Evolutionary conservation across 2,888 invertebrate species (phyloP).

Genomic region (Pegoplata infirma): DNA sequence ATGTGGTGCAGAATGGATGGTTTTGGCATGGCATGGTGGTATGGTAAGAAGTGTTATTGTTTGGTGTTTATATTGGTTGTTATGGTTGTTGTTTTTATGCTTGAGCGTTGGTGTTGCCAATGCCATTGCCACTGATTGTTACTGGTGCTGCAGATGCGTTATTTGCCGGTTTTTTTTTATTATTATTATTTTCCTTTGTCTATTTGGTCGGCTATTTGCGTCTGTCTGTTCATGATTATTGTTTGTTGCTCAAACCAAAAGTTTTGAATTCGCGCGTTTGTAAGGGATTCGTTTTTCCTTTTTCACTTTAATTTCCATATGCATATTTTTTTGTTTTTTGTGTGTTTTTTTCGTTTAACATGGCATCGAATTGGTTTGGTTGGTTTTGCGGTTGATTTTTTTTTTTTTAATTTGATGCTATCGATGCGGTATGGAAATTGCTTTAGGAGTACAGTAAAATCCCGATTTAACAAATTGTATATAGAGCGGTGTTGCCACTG

Average conservation of each 20-base stretch:
- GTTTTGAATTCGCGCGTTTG: conserved; percentile 39
- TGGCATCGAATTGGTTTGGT: conserved; percentile 38
- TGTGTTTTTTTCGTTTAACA: too few species aligned
- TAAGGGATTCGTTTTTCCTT: conserved; percentile 56
- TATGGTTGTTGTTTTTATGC: conserved; percentile 14
- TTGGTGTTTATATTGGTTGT: conserved; percentile 41
- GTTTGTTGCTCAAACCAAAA: conserved; percentile 33
- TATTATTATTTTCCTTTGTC: conserved; percentile 35
- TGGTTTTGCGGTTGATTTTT: conserved; percentile 50
- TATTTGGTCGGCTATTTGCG: conserved; percentile 28
- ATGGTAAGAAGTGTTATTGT: conserved; percentile 48
- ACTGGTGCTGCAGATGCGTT: conserved; percentile 48
- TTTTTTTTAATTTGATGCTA: conserved; percentile 70
- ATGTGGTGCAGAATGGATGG: conserved; percentile 35
- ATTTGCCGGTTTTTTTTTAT: conserved; percentile 34
- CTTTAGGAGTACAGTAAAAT: too few species aligned
- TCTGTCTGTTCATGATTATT: conserved; percentile 44
- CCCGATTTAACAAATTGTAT: too few species aligned
- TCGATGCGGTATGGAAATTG: conserved; percentile 71
- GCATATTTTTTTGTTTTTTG: conserved; percentile 45
- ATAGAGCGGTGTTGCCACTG: too few species aligned
- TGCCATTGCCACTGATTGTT: conserved; percentile 54
- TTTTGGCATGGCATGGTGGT: conserved; percentile 3
- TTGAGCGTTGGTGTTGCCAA: conserved; percentile 48
- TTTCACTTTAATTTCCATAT: conserved; percentile 51